Evolutionary conservation across 2,113 vertebrate species (phyloP).

Genomic region (Acrocephalus arundinaceus): DNA sequence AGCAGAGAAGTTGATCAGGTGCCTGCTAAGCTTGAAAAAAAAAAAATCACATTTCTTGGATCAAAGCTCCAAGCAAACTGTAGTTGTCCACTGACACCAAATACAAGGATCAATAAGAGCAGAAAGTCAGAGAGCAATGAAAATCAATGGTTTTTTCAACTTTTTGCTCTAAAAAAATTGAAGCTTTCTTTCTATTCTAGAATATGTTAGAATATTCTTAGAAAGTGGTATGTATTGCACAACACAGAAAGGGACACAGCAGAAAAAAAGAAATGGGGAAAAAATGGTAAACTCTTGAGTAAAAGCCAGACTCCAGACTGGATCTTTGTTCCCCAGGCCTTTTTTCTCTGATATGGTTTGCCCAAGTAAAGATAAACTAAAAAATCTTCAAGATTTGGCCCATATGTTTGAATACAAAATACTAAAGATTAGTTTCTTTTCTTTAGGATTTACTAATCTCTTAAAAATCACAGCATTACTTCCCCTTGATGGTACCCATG

Average conservation of each 20-base stretch:
- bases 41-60: not conserved
- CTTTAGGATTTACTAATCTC: not conserved
- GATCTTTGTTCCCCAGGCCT: not conserved
- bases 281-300: not conserved
- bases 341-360: not conserved
- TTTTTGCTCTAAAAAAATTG: not conserved
- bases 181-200: constrained; percentile 13
- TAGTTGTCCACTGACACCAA: not conserved
- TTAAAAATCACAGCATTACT: not conserved
- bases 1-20: not conserved
- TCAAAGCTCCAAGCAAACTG: not conserved
- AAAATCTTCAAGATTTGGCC: not conserved
- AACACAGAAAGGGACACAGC: not conserved
- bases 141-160: not conserved
- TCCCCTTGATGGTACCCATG: not conserved
- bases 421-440: not conserved
- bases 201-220: constrained; percentile 22
- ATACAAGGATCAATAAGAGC: not conserved
- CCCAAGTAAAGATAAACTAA: not conserved
- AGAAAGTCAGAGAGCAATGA: not conserved
- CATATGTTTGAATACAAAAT: not conserved
- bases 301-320: not conserved
- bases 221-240: not conserved
- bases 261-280: not conserved
- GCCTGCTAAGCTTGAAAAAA: not conserved